Evolutionary conservation across 2,797 vertebrate species (phyloP).

Genomic region (Stomatorhinus walkeri): DNA sequence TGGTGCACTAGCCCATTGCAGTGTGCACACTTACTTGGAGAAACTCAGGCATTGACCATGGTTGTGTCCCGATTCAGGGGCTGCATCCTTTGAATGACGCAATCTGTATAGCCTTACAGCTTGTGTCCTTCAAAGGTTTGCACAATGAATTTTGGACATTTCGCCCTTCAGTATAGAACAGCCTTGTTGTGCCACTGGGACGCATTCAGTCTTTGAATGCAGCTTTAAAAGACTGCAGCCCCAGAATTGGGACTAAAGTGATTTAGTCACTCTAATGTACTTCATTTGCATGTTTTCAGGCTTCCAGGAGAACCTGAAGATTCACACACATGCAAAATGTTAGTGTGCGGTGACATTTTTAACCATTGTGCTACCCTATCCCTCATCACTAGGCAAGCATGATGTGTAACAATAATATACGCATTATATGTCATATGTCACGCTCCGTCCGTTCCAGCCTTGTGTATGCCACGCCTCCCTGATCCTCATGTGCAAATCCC

Average conservation of each 20-base stretch:
- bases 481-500: too few species aligned
- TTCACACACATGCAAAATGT: not conserved
- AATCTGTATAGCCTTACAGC: not conserved
- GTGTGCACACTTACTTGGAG: not conserved
- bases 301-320: not conserved
- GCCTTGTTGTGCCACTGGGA: not conserved
- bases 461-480: too few species aligned
- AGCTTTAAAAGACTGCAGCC: not conserved
- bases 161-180: not conserved
- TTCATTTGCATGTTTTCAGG: not conserved
- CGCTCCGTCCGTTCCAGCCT: too few species aligned
- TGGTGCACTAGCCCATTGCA: not conserved
- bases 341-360: not conserved
- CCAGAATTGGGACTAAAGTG: not conserved
- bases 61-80: not conserved
- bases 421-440: not conserved
- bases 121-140: not conserved
- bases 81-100: not conserved
- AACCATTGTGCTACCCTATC: not conserved
- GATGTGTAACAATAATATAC: not conserved
- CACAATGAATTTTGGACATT: not conserved
- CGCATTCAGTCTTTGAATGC: not conserved
- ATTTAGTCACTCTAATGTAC: not conserved
- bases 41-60: not conserved
- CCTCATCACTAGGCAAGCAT: not conserved